phyloP scores from a whole-genome alignment of 2,113 vertebrate species.

The Lasiurus borealis region DNA sequence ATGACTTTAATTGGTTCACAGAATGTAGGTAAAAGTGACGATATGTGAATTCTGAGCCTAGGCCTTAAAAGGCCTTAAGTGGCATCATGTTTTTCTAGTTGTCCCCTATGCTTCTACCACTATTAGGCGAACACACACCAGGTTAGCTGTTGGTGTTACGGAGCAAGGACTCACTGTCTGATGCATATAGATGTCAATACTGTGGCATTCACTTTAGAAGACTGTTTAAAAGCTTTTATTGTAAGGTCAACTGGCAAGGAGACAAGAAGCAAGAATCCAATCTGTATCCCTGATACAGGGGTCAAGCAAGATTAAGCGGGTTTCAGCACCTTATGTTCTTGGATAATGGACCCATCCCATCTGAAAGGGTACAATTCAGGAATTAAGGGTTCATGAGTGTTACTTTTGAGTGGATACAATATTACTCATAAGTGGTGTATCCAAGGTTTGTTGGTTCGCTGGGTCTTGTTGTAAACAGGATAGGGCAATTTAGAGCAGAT shows the following conservation, averaged over 20 bases:
- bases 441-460: not conserved
- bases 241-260: not conserved
- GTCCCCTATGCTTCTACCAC: not conserved
- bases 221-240: not conserved
- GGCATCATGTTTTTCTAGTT: not conserved
- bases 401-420: not conserved
- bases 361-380: not conserved
- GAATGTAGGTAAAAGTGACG: slow-evolving; percentile 18
- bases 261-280: not conserved
- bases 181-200: not conserved
- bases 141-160: not conserved
- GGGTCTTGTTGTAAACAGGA: not conserved
- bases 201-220: not conserved
- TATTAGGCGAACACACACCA: not conserved
- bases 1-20: slow-evolving; percentile 22
- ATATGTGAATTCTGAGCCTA: not conserved
- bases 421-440: not conserved
- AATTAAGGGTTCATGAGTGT: not conserved
- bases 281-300: not conserved
- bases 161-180: not conserved
- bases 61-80: not conserved
- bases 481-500: not conserved
- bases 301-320: not conserved
- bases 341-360: not conserved
- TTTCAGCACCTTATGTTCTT: not conserved